Base-by-base conservation (phyloP, 2,888 invertebrate species). In the Drosophila kuntzei region DNA sequence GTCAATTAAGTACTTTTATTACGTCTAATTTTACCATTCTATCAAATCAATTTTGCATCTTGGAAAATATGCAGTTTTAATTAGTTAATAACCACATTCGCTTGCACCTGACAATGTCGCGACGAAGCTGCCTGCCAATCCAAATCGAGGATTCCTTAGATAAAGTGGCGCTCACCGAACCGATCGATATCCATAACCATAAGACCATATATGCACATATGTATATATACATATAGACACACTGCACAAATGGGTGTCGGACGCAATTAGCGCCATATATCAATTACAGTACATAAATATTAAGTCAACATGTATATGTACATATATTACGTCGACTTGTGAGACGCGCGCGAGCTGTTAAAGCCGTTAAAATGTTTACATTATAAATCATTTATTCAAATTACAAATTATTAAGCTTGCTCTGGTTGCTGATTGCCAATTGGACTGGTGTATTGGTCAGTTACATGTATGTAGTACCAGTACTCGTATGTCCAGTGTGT, bases 321-420 rank as follows among this genome's bases (percentile, higher is more conserved):
- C 36, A 64, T 57, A 53, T 69, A 16, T 58, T 50, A 51, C 14
- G 29, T 25, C 25, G 22, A 62, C 57, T 60, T 51, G 66, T 69
- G 61, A 72, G 66, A 70, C 68, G 71, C 77, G 67, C 66, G 72
- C 54, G 46, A 51, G 29, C 73, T 68, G 69, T 71, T 68, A 76
- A 73, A 76, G 78, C n/a, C 18, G 32, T 79, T 71, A 78, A 81
- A 76, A 75, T 90, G 79, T 80, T 84, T 90, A 84, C 79, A 90
- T 80, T 88, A 89, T 87, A 86, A 89, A 89, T 90, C 86, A 90
- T 89, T 84, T 86, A 89, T 88, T 86, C 76, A 90, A 89, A 89
- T 89, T 81, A 57, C 73, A 78, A 53, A 53, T 53, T 68, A 87
- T 81, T 78, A 65, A 73, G 61, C 72, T 67, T n/a, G 43, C 65